These are phyloP conservation scores for Petrocephalus microphthalmus DNA, from an alignment of 2,113 vertebrate species.

Conservation along the genomic window DNA sequence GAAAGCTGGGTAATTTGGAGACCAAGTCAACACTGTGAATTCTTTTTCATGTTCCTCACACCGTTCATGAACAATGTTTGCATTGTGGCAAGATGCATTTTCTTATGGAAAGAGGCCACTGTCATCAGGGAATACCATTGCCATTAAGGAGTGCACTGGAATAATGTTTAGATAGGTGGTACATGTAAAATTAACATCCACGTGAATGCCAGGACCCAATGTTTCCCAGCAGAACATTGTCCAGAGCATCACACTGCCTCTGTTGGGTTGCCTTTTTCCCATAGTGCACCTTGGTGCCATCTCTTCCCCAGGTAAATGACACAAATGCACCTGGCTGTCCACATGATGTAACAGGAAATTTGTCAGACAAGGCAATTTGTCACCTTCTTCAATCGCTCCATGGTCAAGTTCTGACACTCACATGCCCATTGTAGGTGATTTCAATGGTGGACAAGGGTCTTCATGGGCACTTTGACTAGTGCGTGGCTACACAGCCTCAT, in stretches of 20 bases:
- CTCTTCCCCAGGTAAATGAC: neutral
- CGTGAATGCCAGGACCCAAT: neutral
- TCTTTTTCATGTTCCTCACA: neutral
- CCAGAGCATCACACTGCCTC: neutral
- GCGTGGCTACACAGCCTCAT: too few species aligned
- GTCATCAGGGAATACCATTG: neutral
- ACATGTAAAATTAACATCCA: neutral
- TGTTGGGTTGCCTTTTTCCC: neutral
- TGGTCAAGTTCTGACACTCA: neutral
- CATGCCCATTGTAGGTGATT: too few species aligned
- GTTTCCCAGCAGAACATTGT: neutral
- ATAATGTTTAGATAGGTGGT: neutral
- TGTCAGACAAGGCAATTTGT: too few species aligned
- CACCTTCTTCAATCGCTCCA: neutral
- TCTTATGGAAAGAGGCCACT: neutral
- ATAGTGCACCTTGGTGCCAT: neutral
- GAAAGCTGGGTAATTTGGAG: neutral
- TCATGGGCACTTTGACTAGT: too few species aligned
- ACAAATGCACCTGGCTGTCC: neutral
- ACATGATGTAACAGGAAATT: neutral
- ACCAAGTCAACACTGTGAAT: neutral
- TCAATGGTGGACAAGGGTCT: too few species aligned
- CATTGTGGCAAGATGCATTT: neutral
- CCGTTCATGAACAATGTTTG: neutral
- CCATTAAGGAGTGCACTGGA: neutral